Base-by-base conservation (phyloP, 1,140 invertebrate species). In the Diachasmimorpha longicaudata region DNA sequence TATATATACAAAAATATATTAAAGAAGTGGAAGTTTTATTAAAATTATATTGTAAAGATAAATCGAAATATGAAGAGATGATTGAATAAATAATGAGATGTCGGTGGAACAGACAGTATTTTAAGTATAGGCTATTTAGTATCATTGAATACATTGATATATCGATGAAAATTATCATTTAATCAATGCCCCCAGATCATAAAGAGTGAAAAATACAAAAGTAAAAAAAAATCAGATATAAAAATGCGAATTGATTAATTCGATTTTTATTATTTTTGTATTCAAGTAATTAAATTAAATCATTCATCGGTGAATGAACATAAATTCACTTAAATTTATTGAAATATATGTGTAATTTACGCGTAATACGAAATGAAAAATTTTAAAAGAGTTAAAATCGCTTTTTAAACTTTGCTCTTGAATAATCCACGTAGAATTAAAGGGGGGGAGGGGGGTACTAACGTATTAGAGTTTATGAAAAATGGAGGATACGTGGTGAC, bases 1-100 rank as follows among this genome's bases (percentile, higher is more conserved):
- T 72, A 68, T 70, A 73, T 76, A 78, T 78, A 78, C 39, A 75
- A 69, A 37, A 68, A 73, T 21, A 25, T 23, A 44, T 31, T 73
- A 14, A 36, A 39, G 58, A 31, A 14, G 42, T 76, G 25, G 16
- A 52, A 52, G 48, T 52, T 52, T 52, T 52, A 52, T 52, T 37
- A 44, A 75, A 23, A 70, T 58, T 37, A 70, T 55, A 52, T 66
- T 66, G 58, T 31, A 66, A 66, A 66, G 19, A 66, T 31, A 66
- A 55, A 55, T 21, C 11, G 13, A 66, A 66, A 66, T 19, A 66
- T 70, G 48, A 52, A 14, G 48, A 70, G 9, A n/a, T n/a, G n/a
- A 44, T 37, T 31, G 16, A 39, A 14, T 14, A 37, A 31, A 69
- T 69, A 37, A 69, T 8, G 31, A 70, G 14, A 19, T 16, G n/a